Evolutionary conservation across 2,888 invertebrate genomes (phyloP), one percentile per base, ranked within the genome.

Genomic region (Tromatobia lineatoria): DNA sequence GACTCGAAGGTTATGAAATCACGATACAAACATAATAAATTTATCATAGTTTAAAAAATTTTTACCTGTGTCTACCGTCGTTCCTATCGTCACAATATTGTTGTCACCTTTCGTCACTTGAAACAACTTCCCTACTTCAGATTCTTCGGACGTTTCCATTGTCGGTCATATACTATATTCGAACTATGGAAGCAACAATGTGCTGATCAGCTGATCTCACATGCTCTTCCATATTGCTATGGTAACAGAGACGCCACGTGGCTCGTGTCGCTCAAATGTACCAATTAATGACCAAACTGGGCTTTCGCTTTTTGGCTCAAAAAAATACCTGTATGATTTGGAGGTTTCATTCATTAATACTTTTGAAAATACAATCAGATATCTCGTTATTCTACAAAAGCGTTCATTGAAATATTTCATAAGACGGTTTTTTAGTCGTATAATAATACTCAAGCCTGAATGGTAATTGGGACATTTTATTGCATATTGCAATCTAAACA

Each of bases 41-140:
- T 13, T 57, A 66, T 10, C 1, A 0, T 2, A 45, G 45, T 29
- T 6, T 47, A 69, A 0, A 11, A 10, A 11, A 25, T 38, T 67
- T 66, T 81, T 85, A 91, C 91, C 91, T 74, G 91, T 91, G 61
- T 89, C 91, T 1, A 91, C 89, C 0, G 91, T 91, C 3, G 89
- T 87, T 45, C 85, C 87, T 8, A 91, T 67, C 59, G 80, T 91
- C 47, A 90, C 59, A 74, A 89, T 50, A 75, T 88, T 78, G 10
- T 88, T 87, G 18, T 87, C 83, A 3, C 20, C 15, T 38, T 73
- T 80, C 4, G 91, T 87, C 42, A 87, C 77, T 8, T 84, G 61
- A 20, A 89, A 91, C 8, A 91, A 83, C 47, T 81, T 86, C 20
- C 59, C 29, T 20, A 89, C 69, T 10, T 88, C 87, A 1, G 86